phyloP scores from a whole-genome alignment of 2,888 invertebrate genomes.

The Pyrrhosoma nymphula region DNA sequence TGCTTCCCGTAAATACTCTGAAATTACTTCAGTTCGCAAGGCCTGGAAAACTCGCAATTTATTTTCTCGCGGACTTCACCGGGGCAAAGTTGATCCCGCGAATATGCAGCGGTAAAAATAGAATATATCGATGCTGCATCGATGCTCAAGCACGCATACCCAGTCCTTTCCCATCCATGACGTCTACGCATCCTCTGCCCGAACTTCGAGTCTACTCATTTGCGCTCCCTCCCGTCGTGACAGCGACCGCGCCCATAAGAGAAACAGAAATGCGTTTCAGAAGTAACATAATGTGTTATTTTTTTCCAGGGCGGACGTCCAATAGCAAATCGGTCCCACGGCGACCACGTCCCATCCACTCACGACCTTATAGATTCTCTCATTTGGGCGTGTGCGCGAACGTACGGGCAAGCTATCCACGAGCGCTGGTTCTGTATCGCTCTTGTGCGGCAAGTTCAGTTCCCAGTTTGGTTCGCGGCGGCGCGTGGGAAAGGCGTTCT shows the following conservation, averaged over 20 bases:
- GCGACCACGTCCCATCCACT: not conserved
- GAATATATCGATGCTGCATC: not conserved
- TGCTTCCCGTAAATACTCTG: no score
- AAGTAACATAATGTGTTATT: not conserved
- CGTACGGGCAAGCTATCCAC: not conserved
- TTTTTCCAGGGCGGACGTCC: slow-evolving; percentile 12
- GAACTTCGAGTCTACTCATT: not conserved
- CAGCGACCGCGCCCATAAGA: not conserved
- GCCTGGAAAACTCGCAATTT: no score
- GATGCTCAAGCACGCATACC: not conserved
- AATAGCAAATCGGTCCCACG: not conserved
- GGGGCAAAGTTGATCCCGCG: no score
- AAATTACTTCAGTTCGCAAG: no score
- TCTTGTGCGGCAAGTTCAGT: not conserved
- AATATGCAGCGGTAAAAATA: no score
- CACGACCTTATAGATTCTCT: not conserved
- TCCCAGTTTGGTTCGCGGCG: not conserved
- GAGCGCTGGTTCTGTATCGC: not conserved
- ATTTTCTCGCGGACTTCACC: no score
- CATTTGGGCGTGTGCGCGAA: not conserved
- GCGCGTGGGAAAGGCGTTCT: not conserved
- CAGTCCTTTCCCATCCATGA: no score
- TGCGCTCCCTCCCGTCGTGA: not conserved
- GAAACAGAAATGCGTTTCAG: not conserved
- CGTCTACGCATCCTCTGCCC: no score